Percentiles rank a stretch among this genome's conserved stretches.
Evolutionary conservation across 2,797 vertebrate species (phyloP).

Genomic region (Lemur catta): DNA sequence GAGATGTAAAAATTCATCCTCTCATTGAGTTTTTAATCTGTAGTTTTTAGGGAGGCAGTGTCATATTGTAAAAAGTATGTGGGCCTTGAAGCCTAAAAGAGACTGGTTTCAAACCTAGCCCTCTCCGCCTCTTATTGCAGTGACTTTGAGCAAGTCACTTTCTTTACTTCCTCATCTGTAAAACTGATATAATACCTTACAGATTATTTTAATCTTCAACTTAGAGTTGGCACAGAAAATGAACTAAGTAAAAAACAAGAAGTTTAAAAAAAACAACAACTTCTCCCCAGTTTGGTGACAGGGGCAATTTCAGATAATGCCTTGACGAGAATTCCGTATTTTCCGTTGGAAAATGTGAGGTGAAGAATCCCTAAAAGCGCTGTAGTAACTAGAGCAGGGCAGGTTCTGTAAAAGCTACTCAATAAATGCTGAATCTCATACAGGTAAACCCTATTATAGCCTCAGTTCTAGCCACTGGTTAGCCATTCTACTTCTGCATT

Average conservation of each 20-base stretch:
- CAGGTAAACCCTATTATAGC: background rate
- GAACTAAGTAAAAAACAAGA: background rate
- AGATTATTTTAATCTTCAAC: background rate
- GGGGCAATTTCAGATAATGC: background rate
- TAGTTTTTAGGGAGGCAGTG: background rate
- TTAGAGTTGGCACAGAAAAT: background rate
- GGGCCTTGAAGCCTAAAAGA: background rate
- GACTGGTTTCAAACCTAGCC: background rate
- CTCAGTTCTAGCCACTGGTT: background rate
- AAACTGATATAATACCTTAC: background rate
- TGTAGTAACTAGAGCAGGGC: background rate
- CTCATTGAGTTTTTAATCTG: slow-evolving; percentile 15
- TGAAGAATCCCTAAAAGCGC: background rate
- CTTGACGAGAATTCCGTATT: background rate
- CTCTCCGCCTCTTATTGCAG: background rate
- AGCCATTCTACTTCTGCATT: background rate
- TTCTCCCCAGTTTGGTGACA: background rate
- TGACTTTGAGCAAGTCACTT: background rate
- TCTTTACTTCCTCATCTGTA: background rate
- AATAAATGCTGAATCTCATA: background rate
- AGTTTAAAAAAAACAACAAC: background rate
- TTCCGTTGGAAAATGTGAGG: background rate
- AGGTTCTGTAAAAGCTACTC: background rate
- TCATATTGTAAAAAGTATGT: background rate
- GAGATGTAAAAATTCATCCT: slow-evolving; percentile 30